phyloP scores from a whole-genome alignment of 2,888 invertebrate species.

The Heliconius ethilla region DNA sequence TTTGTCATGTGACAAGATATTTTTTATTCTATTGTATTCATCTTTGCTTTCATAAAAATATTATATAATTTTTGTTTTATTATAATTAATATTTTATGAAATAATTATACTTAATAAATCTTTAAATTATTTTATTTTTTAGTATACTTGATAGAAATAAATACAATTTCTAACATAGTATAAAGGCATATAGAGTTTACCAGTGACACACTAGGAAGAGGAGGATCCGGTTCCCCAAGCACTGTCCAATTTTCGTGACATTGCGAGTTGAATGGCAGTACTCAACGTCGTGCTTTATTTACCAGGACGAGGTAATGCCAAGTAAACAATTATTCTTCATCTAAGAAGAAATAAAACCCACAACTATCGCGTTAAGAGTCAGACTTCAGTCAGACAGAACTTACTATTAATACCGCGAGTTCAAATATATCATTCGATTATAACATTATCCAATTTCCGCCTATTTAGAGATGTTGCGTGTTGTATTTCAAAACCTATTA shows the following conservation, averaged over 20 bases:
- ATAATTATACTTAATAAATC: too few relatives aligned
- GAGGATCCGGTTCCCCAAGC: too few relatives aligned
- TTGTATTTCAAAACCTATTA: not conserved
- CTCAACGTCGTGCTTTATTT: not conserved
- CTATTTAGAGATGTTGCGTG: not conserved
- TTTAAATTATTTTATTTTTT: too few relatives aligned
- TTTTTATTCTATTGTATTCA: constrained; percentile 2
- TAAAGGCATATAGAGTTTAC: too few relatives aligned
- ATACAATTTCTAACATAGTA: too few relatives aligned
- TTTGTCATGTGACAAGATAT: not conserved
- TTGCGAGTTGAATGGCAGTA: too few relatives aligned
- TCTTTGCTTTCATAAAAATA: not conserved
- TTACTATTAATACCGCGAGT: not conserved
- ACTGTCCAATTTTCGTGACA: too few relatives aligned
- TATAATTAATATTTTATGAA: not conserved
- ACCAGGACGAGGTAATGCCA: not conserved
- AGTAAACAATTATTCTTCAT: too few relatives aligned
- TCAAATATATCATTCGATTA: not conserved
- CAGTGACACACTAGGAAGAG: too few relatives aligned
- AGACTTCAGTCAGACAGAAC: not conserved
- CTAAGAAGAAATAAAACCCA: not conserved
- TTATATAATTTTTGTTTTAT: not conserved
- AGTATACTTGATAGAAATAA: too few relatives aligned
- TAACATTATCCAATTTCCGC: not conserved
- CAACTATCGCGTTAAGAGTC: not conserved